These are phyloP conservation scores for Calosoma granatense DNA, from an alignment of 1,140 invertebrate genomes.

Conservation along the genomic window DNA sequence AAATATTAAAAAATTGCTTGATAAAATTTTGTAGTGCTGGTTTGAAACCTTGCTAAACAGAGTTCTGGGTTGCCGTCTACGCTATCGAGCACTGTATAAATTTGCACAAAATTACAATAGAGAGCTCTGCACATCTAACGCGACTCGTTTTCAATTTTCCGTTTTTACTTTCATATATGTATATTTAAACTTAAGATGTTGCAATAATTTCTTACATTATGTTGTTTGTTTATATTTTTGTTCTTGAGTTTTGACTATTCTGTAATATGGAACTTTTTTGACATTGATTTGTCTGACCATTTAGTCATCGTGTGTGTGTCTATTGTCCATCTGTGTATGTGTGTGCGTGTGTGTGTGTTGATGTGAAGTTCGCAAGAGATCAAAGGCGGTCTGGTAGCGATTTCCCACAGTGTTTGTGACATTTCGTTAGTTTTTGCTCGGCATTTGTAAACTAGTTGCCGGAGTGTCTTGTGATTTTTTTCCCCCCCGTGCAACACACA, in stretches of 20 bases:
- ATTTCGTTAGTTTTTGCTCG: neutral
- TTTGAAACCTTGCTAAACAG: neutral
- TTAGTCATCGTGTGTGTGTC: no score
- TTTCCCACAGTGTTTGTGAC: slow-evolving; percentile 1
- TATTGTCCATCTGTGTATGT: no score
- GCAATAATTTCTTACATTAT: no score
- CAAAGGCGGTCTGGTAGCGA: neutral
- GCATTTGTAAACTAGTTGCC: slow-evolving; percentile 1
- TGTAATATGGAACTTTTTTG: no score
- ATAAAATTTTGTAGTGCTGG: neutral
- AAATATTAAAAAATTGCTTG: no score
- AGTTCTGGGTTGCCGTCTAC: neutral
- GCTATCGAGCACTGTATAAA: neutral
- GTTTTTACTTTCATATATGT: no score
- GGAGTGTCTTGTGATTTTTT: neutral
- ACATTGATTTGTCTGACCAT: no score
- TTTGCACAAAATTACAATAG: neutral
- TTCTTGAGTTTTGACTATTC: no score
- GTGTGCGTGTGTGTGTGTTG: no score
- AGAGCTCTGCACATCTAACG: neutral
- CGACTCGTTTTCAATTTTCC: neutral
- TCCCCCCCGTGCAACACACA: neutral
- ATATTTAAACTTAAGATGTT: no score
- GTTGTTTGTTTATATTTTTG: no score
- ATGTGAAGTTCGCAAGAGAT: neutral